These are phyloP conservation scores for Labeo rohita DNA, from an alignment of 2,113 vertebrate species.

Conservation along the genomic window DNA sequence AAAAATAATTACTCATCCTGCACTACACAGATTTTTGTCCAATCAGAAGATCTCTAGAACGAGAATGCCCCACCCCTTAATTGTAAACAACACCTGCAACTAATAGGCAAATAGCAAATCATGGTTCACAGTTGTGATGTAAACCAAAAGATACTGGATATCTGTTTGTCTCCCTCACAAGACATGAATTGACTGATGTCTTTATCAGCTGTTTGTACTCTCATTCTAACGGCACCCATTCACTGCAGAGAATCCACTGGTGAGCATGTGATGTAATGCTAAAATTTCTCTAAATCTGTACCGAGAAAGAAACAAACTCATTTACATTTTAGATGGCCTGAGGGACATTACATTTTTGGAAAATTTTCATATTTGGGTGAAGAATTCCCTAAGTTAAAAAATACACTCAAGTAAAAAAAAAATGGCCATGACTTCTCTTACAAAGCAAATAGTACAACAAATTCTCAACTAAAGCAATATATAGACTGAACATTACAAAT, in stretches of 20 bases:
- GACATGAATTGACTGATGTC: no score
- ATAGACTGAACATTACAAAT: not conserved
- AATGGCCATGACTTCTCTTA: not conserved
- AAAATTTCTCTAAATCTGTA: no score
- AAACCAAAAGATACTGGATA: not conserved
- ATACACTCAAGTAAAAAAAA: not conserved
- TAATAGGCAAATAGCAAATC: not conserved
- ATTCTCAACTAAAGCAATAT: not conserved
- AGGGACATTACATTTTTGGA: not conserved
- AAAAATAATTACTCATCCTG: not conserved
- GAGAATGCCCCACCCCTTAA: not conserved
- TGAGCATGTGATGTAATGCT: no score
- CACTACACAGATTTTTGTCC: not conserved
- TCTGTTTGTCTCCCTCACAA: not conserved
- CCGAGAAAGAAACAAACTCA: no score
- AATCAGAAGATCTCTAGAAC: not conserved
- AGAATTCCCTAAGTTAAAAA: not conserved
- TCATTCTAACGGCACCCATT: no score
- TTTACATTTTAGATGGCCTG: not conserved
- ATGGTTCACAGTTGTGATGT: not conserved
- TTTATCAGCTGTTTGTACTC: no score
- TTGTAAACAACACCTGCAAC: not conserved
- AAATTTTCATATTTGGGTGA: not conserved
- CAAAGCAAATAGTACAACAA: not conserved
- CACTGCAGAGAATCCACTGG: no score